phyloP scores from a whole-genome alignment of 2,113 vertebrate genomes.

The Mungos mungo region DNA sequence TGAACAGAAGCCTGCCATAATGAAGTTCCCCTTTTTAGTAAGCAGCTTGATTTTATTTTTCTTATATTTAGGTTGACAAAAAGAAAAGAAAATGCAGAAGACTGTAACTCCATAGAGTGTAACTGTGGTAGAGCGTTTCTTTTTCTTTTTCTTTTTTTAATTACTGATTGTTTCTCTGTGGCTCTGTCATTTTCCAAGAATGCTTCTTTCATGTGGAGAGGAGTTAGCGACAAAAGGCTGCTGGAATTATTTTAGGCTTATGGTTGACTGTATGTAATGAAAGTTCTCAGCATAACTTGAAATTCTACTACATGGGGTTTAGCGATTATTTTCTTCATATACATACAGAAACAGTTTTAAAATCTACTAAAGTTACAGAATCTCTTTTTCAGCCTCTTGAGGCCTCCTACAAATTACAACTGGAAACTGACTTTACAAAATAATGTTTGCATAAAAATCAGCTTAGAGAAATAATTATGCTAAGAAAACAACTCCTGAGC shows the following conservation, averaged over 20 bases:
- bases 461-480: conserved; percentile 27
- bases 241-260: conserved; percentile 78
- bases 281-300: conserved; percentile 58
- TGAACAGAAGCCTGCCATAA: conserved; percentile 83
- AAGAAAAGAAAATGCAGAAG: conserved; percentile 64
- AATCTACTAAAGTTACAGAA: conserved; percentile 35
- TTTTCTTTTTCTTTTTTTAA: conserved; percentile 22
- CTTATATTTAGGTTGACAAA: conserved; percentile 79
- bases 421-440: background rate
- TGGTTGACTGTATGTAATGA: conserved; percentile 61
- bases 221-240: conserved; percentile 65
- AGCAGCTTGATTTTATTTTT: conserved; percentile 82
- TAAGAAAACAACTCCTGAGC: background rate
- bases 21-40: conserved; percentile 89
- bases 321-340: conserved; percentile 37
- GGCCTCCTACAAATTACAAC: conserved; percentile 9
- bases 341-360: background rate
- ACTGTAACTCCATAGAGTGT: conserved; percentile 64
- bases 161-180: conserved; percentile 76
- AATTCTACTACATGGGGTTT: conserved; percentile 26
- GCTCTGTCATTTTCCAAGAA: conserved; percentile 77
- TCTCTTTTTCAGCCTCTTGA: conserved; percentile 2
- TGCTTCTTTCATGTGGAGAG: conserved; percentile 75
- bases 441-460: conserved; percentile 4
- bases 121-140: conserved; percentile 60